Base-by-base conservation (phyloP, 2,797 vertebrate genomes). In the Gadopsis bispinosus region DNA sequence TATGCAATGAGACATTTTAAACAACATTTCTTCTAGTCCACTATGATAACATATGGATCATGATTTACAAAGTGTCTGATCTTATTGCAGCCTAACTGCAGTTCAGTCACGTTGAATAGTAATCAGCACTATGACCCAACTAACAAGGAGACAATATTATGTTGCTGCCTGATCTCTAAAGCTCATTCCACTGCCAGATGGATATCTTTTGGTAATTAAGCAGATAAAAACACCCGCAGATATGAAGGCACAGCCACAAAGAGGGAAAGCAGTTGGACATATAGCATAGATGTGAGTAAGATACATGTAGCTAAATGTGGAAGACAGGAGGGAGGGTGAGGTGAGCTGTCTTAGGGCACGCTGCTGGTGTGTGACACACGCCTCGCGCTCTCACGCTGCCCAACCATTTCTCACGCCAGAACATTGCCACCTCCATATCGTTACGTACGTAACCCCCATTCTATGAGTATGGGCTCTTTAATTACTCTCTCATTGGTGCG, bases 201-300 rank as follows among this genome's bases (percentile, higher is more conserved):
- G 77, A 83, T 73, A 85, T 86, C 83, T 84, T 72, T 63, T 61
- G 61, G 81, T 75, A 82, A 86, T 88, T 86, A 88, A 84, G 67
- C 43, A 14, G 58, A 73, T 81, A 62, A 76, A 81, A 75, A 60
- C 53, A 80, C 39, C 26, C n/a, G 4, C 53, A 63, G 35, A 79
- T 3, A 79, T 3, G 3, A 70, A 74, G 31, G 43, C 69, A 56
- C 22, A 20, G 16, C 58, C 51, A 69, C 51, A 79, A 54, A 76
- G 9, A 70, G 29, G 37, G 37, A 12, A 54, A 16, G 22, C 55
- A 53, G 47, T 26, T 43, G 65, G 66, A 73, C 58, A 65, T 39
- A 41, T 63, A 54, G 60, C 50, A 29, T 14, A 39, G 53, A 66
- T 20, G 47, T 33, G 69, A 53, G 31, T 33, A 35, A 77, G 56